Evolutionary conservation across 1,140 invertebrate genomes (phyloP), one percentile per base, ranked within the genome.

Genomic region (Solenopsis invicta): DNA sequence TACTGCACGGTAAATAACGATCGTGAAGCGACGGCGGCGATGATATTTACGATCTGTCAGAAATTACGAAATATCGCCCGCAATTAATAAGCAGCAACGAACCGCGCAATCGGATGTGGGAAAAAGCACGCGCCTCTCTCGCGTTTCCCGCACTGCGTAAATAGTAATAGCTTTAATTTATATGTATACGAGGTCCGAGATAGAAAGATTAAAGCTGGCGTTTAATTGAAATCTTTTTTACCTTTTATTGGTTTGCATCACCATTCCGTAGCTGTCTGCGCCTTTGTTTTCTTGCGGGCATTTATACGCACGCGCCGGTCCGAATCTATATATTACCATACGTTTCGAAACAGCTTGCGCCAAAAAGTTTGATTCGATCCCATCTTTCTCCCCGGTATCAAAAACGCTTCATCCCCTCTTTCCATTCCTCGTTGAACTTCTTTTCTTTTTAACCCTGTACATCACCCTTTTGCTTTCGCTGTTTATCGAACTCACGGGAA

Each of bases 61-160:
- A 24, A 75, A 54, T 71, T 61, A 54, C 69, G 77, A 89, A 87
- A 78, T 89, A 90, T 88, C 67, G 64, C 16, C 10, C 41, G 71
- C 89, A 90, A 90, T 90, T 90, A 88, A 90, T 90, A 90, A 90
- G 82, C 69, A 67, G 74, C 80, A 88, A 89, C 85, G 85, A 90
- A 90, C 82, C 81, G 72, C 81, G 75, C 75, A 72, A 89, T 87
- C 21, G 52, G 56, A 4, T 56, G 34, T 59, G 34, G 6, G 21
- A 21, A 34, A 48, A 71, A 74, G 71, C 64, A 80, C 45, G 29
- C 18, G 12, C 24, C 18, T 52, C 67, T 85, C 29, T 66, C 21
- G 4, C 24, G 24, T 3, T 29, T n/a, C 21, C 4, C 12, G 3
- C 13, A 10, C 37, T 52, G 21, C 10, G 18, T 54, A 54, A n/a